A percentile compares a stretch with the other conserved stretches of the same genome.
These are phyloP conservation scores for Crotophaga sulcirostris DNA, from an alignment of 2,113 vertebrate species.

Conservation along the genomic window DNA sequence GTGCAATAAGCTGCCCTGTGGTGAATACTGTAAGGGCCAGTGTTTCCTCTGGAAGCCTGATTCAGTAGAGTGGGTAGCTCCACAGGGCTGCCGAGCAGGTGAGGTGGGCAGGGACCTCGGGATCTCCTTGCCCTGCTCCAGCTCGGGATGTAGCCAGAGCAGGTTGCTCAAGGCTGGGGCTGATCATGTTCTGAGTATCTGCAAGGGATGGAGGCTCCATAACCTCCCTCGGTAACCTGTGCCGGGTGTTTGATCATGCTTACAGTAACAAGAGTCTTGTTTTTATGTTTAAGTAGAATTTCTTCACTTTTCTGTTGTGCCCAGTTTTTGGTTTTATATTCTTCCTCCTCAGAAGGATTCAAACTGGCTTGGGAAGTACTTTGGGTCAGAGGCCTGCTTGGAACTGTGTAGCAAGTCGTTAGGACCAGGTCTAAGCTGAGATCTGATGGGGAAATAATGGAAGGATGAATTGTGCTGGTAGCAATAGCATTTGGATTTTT, in stretches of 20 bases:
- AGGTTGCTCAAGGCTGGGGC: not conserved
- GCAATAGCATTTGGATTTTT: not conserved
- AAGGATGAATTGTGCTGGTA: not conserved
- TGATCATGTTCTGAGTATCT: not conserved
- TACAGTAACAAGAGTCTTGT: not conserved
- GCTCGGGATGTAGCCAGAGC: not conserved
- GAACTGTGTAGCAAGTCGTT: not conserved
- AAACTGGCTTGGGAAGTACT: not conserved
- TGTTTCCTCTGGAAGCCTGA: not conserved
- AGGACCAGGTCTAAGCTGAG: not conserved
- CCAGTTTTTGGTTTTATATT: not conserved
- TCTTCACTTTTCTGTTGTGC: not conserved
- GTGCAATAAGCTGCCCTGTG: not conserved
- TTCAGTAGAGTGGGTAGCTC: not conserved
- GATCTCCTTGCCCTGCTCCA: rapidly evolving
- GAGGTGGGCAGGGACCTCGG: not conserved
- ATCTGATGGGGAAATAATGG: not conserved
- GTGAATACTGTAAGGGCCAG: not conserved
- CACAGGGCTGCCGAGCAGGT: not conserved
- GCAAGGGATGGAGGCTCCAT: not conserved
- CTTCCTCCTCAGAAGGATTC: not conserved
- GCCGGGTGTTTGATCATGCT: not conserved
- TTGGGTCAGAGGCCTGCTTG: not conserved
- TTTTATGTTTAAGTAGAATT: not conserved
- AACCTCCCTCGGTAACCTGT: not conserved